Conservation (phyloP, 2,888 invertebrate genomes). For the Melanophora roralis region DNA sequence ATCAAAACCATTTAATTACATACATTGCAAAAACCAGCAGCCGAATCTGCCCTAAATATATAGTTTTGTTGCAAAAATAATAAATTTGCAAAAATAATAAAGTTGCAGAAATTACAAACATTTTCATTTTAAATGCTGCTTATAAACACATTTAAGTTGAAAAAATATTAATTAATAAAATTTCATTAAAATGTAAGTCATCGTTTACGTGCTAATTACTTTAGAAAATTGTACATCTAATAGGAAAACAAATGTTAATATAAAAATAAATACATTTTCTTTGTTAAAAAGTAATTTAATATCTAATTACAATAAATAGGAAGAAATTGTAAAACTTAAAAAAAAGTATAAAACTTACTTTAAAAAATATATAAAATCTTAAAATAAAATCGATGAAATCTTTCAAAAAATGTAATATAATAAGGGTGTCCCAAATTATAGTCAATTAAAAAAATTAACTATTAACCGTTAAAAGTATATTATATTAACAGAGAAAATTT, state of each 20-base stretch:
- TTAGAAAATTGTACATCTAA: slow-evolving; percentile 8
- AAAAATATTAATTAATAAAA: slow-evolving; percentile 3
- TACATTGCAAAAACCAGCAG: not conserved
- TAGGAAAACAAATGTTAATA: not conserved
- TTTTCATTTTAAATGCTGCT: too few relatives aligned
- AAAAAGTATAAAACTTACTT: not conserved
- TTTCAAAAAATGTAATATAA: too few relatives aligned
- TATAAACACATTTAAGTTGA: not conserved
- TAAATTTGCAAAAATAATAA: not conserved
- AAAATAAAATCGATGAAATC: too few relatives aligned
- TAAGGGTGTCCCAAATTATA: too few relatives aligned
- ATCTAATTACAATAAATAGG: slow-evolving; percentile 24
- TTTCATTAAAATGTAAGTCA: slow-evolving; percentile 15
- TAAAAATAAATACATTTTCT: too few relatives aligned
- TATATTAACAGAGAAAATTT: too few relatives aligned
- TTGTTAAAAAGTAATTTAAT: too few relatives aligned
- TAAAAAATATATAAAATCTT: too few relatives aligned
- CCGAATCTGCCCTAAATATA: not conserved
- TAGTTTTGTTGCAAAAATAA: not conserved
- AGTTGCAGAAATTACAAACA: too few relatives aligned
- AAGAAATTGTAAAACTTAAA: not conserved
- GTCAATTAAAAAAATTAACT: too few relatives aligned
- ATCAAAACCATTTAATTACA: not conserved
- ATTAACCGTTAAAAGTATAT: too few relatives aligned
- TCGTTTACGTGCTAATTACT: slow-evolving; percentile 34